Evolutionary conservation across 2,888 invertebrate species (phyloP), one percentile per base, ranked within the genome.

Genomic region (Ennomos erosarius): DNA sequence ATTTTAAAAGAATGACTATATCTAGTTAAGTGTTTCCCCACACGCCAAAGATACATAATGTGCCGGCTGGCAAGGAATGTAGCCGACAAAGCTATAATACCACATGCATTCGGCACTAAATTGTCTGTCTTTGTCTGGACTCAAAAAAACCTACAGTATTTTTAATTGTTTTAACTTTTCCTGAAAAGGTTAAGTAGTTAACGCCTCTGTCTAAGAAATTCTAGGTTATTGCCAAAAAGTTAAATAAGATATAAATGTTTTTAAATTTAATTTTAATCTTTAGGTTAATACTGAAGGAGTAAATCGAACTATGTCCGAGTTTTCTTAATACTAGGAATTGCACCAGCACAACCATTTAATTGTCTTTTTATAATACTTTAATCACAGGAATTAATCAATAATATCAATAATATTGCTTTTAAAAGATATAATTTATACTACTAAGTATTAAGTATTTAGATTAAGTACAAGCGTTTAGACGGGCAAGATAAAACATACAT

Each of bases 261-360:
- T 59, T 38, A 35, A 65, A 12, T 56, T 59, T 57, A 33, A 49
- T 26, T 55, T 51, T 55, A 61, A 48, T 36, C 49, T 26, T 26
- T 11, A 49, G 36, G 9, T 33, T 64, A 68, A 69, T 69, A 65
- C 68, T 69, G 71, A 65, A 59, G 52, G 48, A 63, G 53, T 55
- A 55, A 55, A 58, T 63, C 37, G 87, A 87, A 87, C 88, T 74
- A 76, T 62, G 89, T 86, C 89, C 88, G 73, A 70, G 71, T 74
- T 74, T 71, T 73, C 88, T 88, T 87, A 86, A 78, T 79, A 70
- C 90, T 90, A 90, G 73, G 70, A 90, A 90, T 92, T 91, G 91
- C 91, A 91, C 91, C 63, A 89, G 90, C 90, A 92, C 91, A 92
- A 92, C 91, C 91, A 81, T 85, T 70, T 36, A 75, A 74, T 82